Evolutionary conservation across 64 coral and sea anemone genomes (phyloP), one percentile per base, ranked within the genome.

Genomic region (Montipora sp.): DNA sequence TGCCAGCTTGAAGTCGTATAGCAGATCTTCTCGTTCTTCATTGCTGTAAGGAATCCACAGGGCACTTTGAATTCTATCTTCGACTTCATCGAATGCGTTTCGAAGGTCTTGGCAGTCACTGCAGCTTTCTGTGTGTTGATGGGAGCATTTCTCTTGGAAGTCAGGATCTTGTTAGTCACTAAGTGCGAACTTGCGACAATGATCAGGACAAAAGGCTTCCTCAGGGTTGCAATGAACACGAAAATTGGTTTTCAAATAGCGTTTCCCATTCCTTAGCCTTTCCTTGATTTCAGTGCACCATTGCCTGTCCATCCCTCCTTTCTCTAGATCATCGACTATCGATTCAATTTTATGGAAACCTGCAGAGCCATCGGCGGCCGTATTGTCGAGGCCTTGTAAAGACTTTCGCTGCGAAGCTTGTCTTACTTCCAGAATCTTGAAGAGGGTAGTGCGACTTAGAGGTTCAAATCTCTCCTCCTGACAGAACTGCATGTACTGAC

Each of bases 361-460:
- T 51, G 83, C 21, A 18, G 90, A 83, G 23, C 90, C 90, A 58
- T 92, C 90, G n/a, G 90, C 82, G 48, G 90, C 59, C 14, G 90
- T 92, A 48, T 92, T 85, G 63, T 92, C 81, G 7, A 92, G 81
- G 51, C 90, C 90, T 27, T 77, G 71, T 48, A 92, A 75, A 27
- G 82, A 92, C 51, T 83, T 92, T 20, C 78, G 80, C 23, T 92
- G 90, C 19, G 90, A 92, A 24, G 90, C 81, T 72, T 92, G 76
- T 70, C 78, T 75, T 27, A 91, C 90, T 83, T 82, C 90, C 16
- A 92, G 90, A 53, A 92, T 84, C 20, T 78, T 60, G 63, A 78
- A 92, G 53, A 87, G 47, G 9, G 90, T 92, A 16, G 90, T 47
- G 20, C 91, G 70, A 67, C 91, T 93, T 20, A 87, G 43, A 14